Evolutionary conservation across 1,140 invertebrate genomes (phyloP), one percentile per base, ranked within the genome.

Genomic region (Meloidogyne hapla): DNA sequence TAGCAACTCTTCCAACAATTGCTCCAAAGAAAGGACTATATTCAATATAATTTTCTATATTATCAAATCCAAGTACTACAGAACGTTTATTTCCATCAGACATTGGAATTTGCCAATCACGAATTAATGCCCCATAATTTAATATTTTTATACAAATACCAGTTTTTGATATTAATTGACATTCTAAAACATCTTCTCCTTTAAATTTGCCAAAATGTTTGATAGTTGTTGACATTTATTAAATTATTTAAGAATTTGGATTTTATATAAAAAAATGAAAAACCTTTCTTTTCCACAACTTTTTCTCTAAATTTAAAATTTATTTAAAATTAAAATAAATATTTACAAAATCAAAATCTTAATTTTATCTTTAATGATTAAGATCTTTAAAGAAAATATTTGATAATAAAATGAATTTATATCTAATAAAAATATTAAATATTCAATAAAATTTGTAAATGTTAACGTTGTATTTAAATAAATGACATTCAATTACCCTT

Each of bases 31-130:
- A 73, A 8, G 70, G 70, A 38, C 70, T 73, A 64, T 73, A 64
- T 64, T 62, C 23, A 10, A 73, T 38, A 33, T 73, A 73, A 62
- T 73, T 21, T 25, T 73, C 70, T 18, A 65, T 23, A n/a, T n/a
- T n/a, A 15, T 63, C 70, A 73, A 73, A 73, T 56, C 70, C 70
- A 33, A 73, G 70, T n/a, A 73, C 70, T 21, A 73, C 70, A 13
- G 56, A 73, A 18, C 42, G 70, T 38, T 38, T n/a, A 18, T 73
- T 21, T 15, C 56, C 28, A 18, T 62, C 21, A 3, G 1, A n/a
- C 9, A 67, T 18, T 18, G 70, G 70, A 33, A 73, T 64, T 64
- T 64, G 56, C 70, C 70, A 73, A 62, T 73, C 70, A 64, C 70
- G 70, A 38, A 73, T 56, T 25, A 73, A 33, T 26, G 70, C 70